These are phyloP conservation scores for Trachythela sp. DNA, from an alignment of 64 coral and sea anemone species.

Conservation along the genomic window DNA sequence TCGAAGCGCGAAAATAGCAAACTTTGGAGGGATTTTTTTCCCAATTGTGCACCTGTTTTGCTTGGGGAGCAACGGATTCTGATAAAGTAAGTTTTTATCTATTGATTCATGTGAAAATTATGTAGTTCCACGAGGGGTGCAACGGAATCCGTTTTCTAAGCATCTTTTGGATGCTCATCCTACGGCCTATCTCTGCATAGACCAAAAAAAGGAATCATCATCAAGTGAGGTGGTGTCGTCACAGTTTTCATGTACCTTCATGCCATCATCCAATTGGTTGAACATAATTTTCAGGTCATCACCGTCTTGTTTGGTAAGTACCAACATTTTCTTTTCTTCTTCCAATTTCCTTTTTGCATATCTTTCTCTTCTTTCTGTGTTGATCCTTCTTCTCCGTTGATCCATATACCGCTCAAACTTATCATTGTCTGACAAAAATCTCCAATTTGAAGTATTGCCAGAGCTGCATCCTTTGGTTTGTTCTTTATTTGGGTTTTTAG, in stretches of 20 bases:
- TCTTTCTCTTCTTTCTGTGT: conserved; percentile 4
- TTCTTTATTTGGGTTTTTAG: not conserved
- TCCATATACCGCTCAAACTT: not conserved
- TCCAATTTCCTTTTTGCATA: not conserved
- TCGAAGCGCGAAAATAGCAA: too few species aligned
- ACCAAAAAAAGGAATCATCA: conserved; percentile 27
- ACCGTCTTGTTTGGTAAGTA: not conserved
- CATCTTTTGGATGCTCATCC: too few species aligned
- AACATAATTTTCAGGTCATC: not conserved
- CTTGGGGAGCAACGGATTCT: too few species aligned
- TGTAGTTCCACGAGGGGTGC: too few species aligned
- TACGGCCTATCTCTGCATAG: conserved; percentile 35
- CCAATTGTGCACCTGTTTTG: too few species aligned
- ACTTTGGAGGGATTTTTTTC: too few species aligned
- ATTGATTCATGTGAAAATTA: too few species aligned
- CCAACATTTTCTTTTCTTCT: not conserved
- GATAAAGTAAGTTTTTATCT: too few species aligned
- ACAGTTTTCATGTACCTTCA: not conserved
- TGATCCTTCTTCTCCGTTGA: not conserved
- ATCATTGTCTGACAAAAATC: not conserved
- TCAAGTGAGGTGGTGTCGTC: not conserved
- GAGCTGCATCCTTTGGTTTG: not conserved
- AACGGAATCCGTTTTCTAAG: too few species aligned
- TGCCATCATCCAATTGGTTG: not conserved
- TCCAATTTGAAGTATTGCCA: not conserved